Conservation (phyloP, 2,113 vertebrate species). For the Coracopsis vasa region DNA sequence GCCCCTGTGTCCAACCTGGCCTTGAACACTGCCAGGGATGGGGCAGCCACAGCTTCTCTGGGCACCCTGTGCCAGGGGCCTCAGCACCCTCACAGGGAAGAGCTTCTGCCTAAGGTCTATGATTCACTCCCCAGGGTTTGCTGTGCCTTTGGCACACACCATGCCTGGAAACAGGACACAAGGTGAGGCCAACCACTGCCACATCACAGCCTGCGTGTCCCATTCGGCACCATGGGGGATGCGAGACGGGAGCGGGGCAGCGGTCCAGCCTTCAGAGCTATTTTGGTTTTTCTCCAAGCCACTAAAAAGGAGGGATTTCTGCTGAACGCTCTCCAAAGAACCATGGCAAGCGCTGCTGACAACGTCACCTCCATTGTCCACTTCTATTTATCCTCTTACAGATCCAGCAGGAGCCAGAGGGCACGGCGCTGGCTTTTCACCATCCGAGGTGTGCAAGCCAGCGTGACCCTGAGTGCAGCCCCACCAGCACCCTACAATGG, state of each 20-base stretch:
- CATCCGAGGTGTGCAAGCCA: fast-evolving
- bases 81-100: neutral
- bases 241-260: neutral
- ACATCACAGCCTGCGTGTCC: neutral
- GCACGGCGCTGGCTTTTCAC: neutral
- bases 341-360: neutral
- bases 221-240: neutral
- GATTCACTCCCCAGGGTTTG: neutral
- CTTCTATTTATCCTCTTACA: neutral
- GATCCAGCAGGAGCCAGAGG: neutral
- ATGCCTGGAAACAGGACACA: neutral
- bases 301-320: neutral
- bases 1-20: too few relatives aligned
- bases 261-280: fast-evolving
- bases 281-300: neutral
- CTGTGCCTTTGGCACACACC: neutral
- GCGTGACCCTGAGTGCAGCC: fast-evolving
- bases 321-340: neutral
- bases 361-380: neutral
- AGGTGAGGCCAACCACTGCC: neutral
- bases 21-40: too few relatives aligned
- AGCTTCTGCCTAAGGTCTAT: neutral
- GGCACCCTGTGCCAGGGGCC: too few relatives aligned
- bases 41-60: too few relatives aligned
- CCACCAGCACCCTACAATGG: fast-evolving